Percentiles rank a stretch among this genome's conserved stretches.
Evolutionary conservation across 2,113 vertebrate genomes (phyloP).

Genomic region (Australoheros scitulus): DNA sequence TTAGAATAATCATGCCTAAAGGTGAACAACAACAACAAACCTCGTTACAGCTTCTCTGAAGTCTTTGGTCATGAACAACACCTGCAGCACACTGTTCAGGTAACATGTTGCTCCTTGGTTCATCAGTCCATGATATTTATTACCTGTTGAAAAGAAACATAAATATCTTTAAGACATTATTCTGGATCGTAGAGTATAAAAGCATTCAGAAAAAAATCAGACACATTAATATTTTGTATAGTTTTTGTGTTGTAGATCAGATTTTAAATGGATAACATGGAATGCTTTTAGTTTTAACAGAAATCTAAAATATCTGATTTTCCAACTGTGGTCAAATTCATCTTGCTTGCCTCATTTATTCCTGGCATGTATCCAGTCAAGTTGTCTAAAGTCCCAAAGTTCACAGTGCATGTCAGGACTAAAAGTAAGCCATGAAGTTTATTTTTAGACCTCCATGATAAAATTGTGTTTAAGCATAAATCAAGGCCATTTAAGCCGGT

Average conservation of each 20-base stretch:
- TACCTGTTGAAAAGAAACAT: not conserved
- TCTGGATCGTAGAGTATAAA: no score
- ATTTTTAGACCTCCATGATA: accelerated
- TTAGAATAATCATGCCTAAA: accelerated
- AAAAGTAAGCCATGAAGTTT: not conserved
- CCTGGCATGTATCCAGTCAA: no score
- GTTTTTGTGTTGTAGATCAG: no score
- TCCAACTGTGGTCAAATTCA: no score
- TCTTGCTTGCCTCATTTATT: no score
- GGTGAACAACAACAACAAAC: conserved; percentile 21
- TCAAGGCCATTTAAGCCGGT: accelerated
- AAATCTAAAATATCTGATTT: no score
- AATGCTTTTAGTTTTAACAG: no score
- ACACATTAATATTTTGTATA: no score
- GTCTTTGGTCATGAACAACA: conserved; percentile 63
- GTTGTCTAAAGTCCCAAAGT: not conserved
- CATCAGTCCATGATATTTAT: conserved; percentile 2
- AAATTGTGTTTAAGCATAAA: not conserved
- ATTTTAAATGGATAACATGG: no score
- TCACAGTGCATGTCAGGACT: not conserved
- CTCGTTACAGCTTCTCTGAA: conserved; percentile 66
- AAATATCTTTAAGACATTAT: no score
- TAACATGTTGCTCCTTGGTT: conserved; percentile 73
- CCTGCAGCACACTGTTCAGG: conserved; percentile 77
- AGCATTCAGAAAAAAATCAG: no score